Evolutionary conservation across 2,888 invertebrate species (phyloP).

Genomic region (Lingula anatina): DNA sequence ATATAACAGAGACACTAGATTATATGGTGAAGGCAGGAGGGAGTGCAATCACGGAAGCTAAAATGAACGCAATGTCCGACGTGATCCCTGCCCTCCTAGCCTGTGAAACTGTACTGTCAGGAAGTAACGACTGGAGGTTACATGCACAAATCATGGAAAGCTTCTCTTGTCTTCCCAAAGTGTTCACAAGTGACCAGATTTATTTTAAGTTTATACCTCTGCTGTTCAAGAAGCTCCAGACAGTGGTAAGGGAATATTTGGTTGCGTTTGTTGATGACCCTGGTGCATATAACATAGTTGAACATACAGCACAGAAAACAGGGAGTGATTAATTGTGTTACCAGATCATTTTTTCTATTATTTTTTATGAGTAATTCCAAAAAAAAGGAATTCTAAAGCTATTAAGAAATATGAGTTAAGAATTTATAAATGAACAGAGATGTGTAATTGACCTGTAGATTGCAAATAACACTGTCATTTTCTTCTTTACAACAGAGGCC

Average conservation of each 20-base stretch:
- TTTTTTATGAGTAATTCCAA: too few species aligned
- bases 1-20: slow-evolving; percentile 42
- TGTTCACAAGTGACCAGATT: slow-evolving; percentile 63
- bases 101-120: slow-evolving; percentile 63
- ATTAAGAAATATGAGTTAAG: too few species aligned
- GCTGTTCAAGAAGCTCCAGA: slow-evolving; percentile 59
- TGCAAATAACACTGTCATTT: not conserved
- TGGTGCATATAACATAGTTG: too few species aligned
- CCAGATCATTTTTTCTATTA: too few species aligned
- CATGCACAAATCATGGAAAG: slow-evolving; percentile 61
- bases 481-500: slow-evolving; percentile 56
- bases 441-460: not conserved
- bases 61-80: slow-evolving; percentile 37
- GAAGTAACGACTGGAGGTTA: slow-evolving; percentile 66
- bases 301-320: too few species aligned
- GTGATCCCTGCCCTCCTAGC: slow-evolving; percentile 62
- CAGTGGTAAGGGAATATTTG: too few species aligned
- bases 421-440: too few species aligned
- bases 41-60: slow-evolving; percentile 29
- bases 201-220: slow-evolving; percentile 66
- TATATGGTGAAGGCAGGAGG: slow-evolving; percentile 27
- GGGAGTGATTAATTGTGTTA: too few species aligned
- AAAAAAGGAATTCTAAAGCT: too few species aligned
- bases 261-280: not conserved
- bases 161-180: slow-evolving; percentile 60